These are phyloP conservation scores for Apodemia mormo DNA, from an alignment of 2,888 invertebrate genomes.

Conservation along the genomic window DNA sequence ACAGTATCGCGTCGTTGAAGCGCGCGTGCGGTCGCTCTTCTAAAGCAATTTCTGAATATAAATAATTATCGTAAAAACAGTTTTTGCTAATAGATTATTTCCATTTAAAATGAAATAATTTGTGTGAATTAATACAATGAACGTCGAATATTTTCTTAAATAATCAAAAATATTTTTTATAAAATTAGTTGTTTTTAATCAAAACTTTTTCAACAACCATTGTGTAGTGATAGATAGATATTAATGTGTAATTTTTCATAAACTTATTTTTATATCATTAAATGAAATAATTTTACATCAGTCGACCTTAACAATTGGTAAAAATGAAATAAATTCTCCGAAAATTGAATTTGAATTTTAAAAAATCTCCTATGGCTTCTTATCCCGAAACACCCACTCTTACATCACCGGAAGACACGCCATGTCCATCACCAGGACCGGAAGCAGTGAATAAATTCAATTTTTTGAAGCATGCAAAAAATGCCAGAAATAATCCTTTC, in stretches of 20 bases:
- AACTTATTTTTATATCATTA: no score
- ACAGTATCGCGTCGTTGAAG: slow-evolving; percentile 41
- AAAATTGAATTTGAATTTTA: neutral
- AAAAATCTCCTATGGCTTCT: slow-evolving; percentile 39
- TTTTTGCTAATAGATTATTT: no score
- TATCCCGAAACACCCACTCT: slow-evolving; percentile 48
- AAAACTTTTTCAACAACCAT: no score
- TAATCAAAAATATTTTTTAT: no score
- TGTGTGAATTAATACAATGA: no score
- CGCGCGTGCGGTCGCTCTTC: slow-evolving; percentile 36
- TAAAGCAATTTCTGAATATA: neutral
- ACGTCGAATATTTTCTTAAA: no score
- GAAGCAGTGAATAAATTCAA: slow-evolving; percentile 62
- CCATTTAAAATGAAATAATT: no score
- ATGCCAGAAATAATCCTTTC: slow-evolving; percentile 64
- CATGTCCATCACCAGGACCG: slow-evolving; percentile 54
- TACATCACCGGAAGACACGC: slow-evolving; percentile 53
- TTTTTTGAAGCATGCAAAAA: slow-evolving; percentile 60
- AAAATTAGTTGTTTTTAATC: no score
- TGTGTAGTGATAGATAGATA: no score
- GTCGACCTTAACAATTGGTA: no score
- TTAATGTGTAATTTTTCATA: no score
- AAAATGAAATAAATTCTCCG: neutral
- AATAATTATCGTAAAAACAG: neutral
- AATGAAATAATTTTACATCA: no score